Base-by-base conservation (phyloP, 2,113 vertebrate species). In the Catagonus wagneri region DNA sequence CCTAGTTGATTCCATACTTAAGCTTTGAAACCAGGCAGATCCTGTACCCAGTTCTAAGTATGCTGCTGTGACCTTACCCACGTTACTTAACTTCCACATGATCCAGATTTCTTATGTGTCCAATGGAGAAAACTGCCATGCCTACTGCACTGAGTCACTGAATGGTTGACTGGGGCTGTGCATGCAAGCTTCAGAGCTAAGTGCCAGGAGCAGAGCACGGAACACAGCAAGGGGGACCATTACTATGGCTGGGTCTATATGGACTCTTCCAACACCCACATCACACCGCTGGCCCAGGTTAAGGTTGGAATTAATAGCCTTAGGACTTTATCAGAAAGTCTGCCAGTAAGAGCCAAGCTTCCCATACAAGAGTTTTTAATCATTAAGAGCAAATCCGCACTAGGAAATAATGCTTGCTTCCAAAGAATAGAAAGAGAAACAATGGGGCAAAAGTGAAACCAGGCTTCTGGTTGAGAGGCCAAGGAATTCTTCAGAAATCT, bases 371-470 rank as follows among this genome's bases (percentile, higher is more conserved):
- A 16, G 6, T 75, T 39, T 92, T 79, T 52, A 34, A 63, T 60
- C 90, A 34, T 84, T 87, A 56, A 87, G 75, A 87, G 39, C 22
- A 90, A 96, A 94, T 69, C 66, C 87, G 25, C 13, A 50, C 56
- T 58, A 76, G 44, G 68, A 86, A 85, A 81, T 39, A 65, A 50
- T 14, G 16, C 36, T 80, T 86, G 20, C 29, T 83, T 69, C 27
- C 63, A 83, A 92, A 92, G 7, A 2, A 71, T 16, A 96, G 61
- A 89, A 80, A 72, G n/a, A 90, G 22, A 12, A 90, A 89, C n/a
- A 89, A 20, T 66, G 39, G 34, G 44, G 81, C 9, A 66, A 71
- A 88, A 71, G 2, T 16, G 16, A 95, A 76, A 36, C 44, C 23
- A 78, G 58, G 8, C 36, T 63, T 58, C 72, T 60, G 4, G 32